These are phyloP conservation scores for Ramazzottius varieornatus DNA, from an alignment of 2,888 invertebrate species.

Conservation along the genomic window DNA sequence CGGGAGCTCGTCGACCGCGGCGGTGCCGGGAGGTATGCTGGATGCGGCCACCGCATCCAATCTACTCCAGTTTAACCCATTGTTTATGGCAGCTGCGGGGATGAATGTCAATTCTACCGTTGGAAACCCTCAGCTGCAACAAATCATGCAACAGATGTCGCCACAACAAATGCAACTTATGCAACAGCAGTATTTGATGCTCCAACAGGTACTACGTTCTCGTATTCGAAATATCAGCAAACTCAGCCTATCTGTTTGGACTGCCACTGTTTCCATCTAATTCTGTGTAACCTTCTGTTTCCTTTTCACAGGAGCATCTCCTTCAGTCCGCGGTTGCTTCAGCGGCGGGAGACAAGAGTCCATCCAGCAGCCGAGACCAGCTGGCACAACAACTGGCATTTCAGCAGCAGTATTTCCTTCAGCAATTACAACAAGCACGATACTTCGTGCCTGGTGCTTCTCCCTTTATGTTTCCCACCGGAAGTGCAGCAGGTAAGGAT, in stretches of 20 bases:
- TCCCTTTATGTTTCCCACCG: neutral
- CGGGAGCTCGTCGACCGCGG: neutral
- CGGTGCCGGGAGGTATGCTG: neutral
- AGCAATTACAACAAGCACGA: neutral
- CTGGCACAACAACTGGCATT: neutral
- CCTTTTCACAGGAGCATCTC: neutral
- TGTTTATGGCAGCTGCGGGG: neutral
- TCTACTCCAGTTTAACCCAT: neutral
- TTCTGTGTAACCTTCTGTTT: too few species aligned
- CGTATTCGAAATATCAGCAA: neutral
- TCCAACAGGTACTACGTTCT: neutral
- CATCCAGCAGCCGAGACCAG: neutral
- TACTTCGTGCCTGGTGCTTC: neutral
- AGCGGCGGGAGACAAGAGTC: neutral
- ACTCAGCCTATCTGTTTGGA: neutral
- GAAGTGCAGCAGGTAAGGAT: neutral
- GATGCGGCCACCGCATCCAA: neutral
- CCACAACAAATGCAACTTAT: neutral
- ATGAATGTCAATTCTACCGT: neutral
- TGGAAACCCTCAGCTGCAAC: neutral
- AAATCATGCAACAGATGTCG: neutral
- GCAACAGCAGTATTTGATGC: constrained; percentile 4
- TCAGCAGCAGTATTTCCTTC: constrained; percentile 1
- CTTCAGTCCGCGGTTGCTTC: neutral
- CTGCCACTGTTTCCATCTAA: too few species aligned